Evolutionary conservation across 2,113 vertebrate genomes (phyloP), one percentile per base, ranked within the genome.

Genomic region (Cichladusa arquata): DNA sequence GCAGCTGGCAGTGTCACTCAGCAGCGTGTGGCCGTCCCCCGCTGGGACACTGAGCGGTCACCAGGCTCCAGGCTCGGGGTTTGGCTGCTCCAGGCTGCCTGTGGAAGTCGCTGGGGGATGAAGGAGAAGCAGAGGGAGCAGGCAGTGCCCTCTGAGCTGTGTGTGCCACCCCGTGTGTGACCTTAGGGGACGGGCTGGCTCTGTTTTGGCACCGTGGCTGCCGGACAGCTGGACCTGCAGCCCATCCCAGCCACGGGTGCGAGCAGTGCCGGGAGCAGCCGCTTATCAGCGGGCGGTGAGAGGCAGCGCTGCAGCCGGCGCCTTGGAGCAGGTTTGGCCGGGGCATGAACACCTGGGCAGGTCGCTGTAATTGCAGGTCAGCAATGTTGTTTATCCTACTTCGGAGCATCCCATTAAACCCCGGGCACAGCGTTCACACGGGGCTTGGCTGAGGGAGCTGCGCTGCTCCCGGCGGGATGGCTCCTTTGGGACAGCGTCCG

Each of bases 281-380:
- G 2, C 34, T 71, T 86, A 77, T 81, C 81, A 8, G 84, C 5
- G 2, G 7, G 5, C 1, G 47, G 77, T 50, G 91, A 12, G 50
- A 87, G 94, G 93, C 91, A 81, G 53, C 12, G 70, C 91, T 3
- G 38, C 82, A 57, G 96, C 93, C 13, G 61, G 91, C 67, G 91
- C 94, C 15, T 86, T 28, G 31, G 78, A 96, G 95, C 97, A 95
- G 96, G 97, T 97, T 97, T 97, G 74, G 74, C 90, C 23, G 17
- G 93, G 92, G 58, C 69, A 85, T 95, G 95, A 95, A 20, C 97
- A 61, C 57, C 64, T 60, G 95, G 95, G 96, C 92, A 94, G 91
- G 81, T 58, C 38, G 42, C 89, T 95, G 14, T 97, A 97, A 95
- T 97, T 95, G 94, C 69, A 95, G 94, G 96, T 90, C 96, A 93